phyloP scores from a whole-genome alignment of 2,113 vertebrate genomes.

The Bambusicola thoracicus region DNA sequence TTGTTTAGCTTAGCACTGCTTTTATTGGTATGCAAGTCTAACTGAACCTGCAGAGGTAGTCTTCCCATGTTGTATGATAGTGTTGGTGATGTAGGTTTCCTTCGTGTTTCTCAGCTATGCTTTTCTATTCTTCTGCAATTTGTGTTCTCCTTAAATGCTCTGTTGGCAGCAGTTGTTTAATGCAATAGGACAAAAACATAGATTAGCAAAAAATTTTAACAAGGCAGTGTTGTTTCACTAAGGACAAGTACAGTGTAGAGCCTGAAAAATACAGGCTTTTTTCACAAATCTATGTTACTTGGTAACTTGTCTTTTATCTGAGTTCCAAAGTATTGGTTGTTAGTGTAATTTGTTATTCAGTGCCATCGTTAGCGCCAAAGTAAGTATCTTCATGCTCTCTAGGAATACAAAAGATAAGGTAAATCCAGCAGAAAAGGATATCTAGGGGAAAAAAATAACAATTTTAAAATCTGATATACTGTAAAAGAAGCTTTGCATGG shows the following conservation, averaged over 20 bases:
- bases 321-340: not conserved
- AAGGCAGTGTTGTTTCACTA: not conserved
- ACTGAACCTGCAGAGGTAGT: conserved; percentile 57
- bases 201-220: not conserved
- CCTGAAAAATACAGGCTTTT: not conserved
- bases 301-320: not conserved
- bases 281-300: not conserved
- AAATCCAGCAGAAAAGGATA: not conserved
- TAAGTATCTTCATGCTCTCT: not conserved
- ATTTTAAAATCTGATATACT: not conserved
- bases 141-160: not conserved
- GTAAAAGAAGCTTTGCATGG: not conserved
- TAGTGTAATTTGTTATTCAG: not conserved
- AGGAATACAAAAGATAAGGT: not conserved
- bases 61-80: conserved; percentile 40
- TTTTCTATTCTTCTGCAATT: not conserved
- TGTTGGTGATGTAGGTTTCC: conserved; percentile 8
- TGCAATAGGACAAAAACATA: not conserved
- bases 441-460: not conserved
- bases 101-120: conserved; percentile 14
- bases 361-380: fast-evolving
- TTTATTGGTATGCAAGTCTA: conserved; percentile 69
- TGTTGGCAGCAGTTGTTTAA: not conserved
- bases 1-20: conserved; percentile 74
- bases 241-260: fast-evolving